These are phyloP conservation scores for Cottoperca gobio DNA, from an alignment of 2,797 vertebrate genomes.

Conservation along the genomic window DNA sequence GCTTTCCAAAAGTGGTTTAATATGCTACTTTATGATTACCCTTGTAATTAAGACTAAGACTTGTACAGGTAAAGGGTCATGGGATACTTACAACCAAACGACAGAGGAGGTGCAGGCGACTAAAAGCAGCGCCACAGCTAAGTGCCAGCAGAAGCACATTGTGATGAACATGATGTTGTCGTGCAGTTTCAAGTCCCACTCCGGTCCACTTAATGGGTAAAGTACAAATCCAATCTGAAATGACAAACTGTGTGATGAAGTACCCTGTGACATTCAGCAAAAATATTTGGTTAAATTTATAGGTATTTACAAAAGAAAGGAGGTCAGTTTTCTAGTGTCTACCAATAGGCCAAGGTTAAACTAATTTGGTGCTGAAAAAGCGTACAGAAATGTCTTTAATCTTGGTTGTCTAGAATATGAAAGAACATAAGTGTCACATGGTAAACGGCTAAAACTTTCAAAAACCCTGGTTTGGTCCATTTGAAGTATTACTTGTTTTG, in stretches of 20 bases:
- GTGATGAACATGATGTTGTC: slow-evolving; percentile 91
- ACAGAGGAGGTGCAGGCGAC: slow-evolving; percentile 71
- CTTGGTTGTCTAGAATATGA: neutral
- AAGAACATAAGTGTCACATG: too few species aligned
- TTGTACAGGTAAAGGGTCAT: neutral
- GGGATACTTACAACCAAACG: slow-evolving; percentile 87
- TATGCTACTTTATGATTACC: neutral
- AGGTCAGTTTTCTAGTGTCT: neutral
- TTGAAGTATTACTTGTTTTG: neutral
- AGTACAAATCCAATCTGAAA: slow-evolving; percentile 94
- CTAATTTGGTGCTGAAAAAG: neutral
- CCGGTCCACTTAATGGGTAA: slow-evolving; percentile 86
- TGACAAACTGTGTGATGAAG: slow-evolving; percentile 8
- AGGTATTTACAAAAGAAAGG: neutral
- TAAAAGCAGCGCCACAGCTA: slow-evolving; percentile 78
- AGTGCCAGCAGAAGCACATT: slow-evolving; percentile 97
- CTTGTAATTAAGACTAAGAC: too few species aligned
- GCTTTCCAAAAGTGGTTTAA: slow-evolving; percentile 5
- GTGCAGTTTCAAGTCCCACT: slow-evolving; percentile 84
- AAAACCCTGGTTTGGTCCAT: neutral
- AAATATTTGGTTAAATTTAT: neutral
- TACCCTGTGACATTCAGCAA: neutral
- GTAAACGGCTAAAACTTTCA: neutral
- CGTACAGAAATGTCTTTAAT: too few species aligned
- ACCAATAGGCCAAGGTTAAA: neutral